These are phyloP conservation scores for Chiloscyllium punctatum DNA, from an alignment of 2,797 vertebrate species.

Conservation along the genomic window DNA sequence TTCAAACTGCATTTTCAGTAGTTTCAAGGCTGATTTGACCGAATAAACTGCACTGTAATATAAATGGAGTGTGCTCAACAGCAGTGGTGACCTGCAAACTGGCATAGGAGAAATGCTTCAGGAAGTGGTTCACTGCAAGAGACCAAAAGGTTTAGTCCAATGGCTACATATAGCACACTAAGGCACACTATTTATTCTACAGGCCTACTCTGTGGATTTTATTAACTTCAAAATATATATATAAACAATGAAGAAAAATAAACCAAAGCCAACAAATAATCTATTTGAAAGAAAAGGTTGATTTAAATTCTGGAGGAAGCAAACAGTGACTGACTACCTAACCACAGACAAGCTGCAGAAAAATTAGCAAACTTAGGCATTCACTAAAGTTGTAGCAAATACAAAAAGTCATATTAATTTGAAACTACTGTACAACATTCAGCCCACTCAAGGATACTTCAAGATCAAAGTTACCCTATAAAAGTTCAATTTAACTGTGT, in stretches of 20 bases:
- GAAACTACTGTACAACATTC: not conserved
- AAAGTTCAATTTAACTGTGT: not conserved
- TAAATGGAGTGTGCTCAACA: not conserved
- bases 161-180: not conserved
- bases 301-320: not conserved
- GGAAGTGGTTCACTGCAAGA: not conserved
- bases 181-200: not conserved
- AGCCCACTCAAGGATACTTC: conserved; percentile 26
- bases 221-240: not conserved
- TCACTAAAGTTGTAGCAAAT: not conserved
- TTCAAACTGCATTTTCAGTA: not conserved
- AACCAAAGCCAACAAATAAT: not conserved
- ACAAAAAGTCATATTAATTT: conserved; percentile 20
- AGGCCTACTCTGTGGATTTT: not conserved
- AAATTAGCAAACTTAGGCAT: not conserved
- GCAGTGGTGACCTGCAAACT: not conserved
- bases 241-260: not conserved
- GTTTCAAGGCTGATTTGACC: not conserved
- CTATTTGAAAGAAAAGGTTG: not conserved
- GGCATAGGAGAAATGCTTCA: not conserved
- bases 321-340: not conserved
- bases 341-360: not conserved
- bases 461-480: not conserved
- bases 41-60: not conserved
- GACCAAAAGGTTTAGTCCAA: not conserved